These are phyloP conservation scores for Poicephalus meyeri DNA, from an alignment of 2,113 vertebrate genomes.

Conservation along the genomic window DNA sequence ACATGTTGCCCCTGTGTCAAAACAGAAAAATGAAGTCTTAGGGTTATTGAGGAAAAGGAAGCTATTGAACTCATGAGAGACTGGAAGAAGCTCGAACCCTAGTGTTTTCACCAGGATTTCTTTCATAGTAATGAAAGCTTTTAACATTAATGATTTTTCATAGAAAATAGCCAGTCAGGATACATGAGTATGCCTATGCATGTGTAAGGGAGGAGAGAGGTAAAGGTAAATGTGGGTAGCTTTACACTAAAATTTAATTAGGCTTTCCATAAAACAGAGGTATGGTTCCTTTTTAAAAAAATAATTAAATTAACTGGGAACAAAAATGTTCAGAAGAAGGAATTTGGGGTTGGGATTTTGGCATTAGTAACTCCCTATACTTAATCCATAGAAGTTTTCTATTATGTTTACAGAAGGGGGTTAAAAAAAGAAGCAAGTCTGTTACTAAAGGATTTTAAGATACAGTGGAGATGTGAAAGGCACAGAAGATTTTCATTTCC, in stretches of 20 bases:
- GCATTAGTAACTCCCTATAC: conserved; percentile 52
- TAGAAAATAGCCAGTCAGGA: neutral
- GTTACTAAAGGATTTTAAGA: conserved; percentile 76
- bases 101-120: conserved; percentile 51
- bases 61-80: conserved; percentile 22
- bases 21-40: conserved; percentile 14
- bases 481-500: conserved; percentile 94
- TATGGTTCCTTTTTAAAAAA: conserved; percentile 8
- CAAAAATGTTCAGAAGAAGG: conserved; percentile 24
- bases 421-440: conserved; percentile 58
- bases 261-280: conserved; percentile 66
- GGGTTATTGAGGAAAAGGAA: conserved; percentile 6
- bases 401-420: conserved; percentile 67
- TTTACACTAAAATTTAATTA: conserved; percentile 35
- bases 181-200: neutral
- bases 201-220: neutral
- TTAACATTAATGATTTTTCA: neutral
- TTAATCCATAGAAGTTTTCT: conserved; percentile 67
- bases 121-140: conserved; percentile 28
- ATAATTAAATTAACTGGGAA: conserved; percentile 39
- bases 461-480: conserved; percentile 78
- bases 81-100: conserved; percentile 24
- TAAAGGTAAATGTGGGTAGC: neutral
- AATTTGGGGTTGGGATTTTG: conserved; percentile 28
- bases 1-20: neutral